Evolutionary conservation across 2,797 vertebrate genomes (phyloP).

Genomic region (Melopsittacus undulatus): DNA sequence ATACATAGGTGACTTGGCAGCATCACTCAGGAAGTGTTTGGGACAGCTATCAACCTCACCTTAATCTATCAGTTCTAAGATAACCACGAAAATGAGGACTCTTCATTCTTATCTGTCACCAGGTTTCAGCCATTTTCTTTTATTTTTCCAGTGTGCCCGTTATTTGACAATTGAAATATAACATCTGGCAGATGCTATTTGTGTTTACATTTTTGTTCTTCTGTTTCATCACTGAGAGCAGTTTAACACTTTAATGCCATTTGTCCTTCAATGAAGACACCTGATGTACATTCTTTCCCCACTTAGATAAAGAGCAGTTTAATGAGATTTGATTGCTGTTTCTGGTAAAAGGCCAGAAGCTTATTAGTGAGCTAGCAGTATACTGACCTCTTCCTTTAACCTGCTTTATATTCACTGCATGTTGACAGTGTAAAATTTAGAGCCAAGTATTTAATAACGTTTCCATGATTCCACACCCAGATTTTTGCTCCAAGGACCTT

Average conservation of each 20-base stretch:
- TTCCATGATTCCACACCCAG: background rate
- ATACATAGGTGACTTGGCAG: background rate
- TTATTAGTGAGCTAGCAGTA: constrained; percentile 6
- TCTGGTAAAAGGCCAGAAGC: constrained; percentile 47
- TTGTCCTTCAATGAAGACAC: background rate
- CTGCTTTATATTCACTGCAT: constrained; percentile 20
- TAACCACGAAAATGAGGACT: background rate
- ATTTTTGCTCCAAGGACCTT: background rate
- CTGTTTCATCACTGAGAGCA: background rate
- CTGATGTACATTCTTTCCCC: background rate
- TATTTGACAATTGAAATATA: background rate
- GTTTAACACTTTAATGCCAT: background rate
- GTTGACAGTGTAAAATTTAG: constrained; percentile 25
- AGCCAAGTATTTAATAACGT: background rate
- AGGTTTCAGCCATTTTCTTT: background rate
- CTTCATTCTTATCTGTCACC: background rate
- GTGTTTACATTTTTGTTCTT: background rate
- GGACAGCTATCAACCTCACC: background rate
- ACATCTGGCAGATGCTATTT: background rate
- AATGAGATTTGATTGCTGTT: constrained; percentile 55
- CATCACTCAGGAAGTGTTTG: background rate
- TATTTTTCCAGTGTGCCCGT: background rate
- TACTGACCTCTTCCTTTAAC: background rate
- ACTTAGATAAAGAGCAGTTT: constrained; percentile 23
- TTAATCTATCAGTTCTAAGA: background rate